phyloP scores from a whole-genome alignment of 2,113 vertebrate genomes.

The Calonectris borealis region DNA sequence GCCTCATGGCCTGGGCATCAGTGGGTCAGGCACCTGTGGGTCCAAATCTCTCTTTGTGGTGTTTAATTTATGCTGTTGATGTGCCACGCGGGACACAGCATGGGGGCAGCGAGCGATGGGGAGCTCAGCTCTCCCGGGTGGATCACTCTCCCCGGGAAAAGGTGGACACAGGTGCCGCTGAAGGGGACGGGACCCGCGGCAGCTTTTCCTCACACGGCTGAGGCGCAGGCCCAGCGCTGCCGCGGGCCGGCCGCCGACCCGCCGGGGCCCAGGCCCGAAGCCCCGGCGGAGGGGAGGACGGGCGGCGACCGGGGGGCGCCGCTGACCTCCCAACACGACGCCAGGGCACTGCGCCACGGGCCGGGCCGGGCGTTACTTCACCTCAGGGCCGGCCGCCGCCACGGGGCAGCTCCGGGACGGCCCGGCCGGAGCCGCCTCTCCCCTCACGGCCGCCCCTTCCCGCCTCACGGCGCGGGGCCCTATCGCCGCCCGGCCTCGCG shows the following conservation, averaged over 20 bases:
- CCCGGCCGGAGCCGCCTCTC: too few species aligned
- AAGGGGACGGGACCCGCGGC: background rate
- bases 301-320: too few species aligned
- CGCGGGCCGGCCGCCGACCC: too few species aligned
- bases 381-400: too few species aligned
- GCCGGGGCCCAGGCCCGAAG: background rate
- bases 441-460: too few species aligned
- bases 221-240: background rate
- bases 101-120: rapidly evolving
- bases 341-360: background rate
- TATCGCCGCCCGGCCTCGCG: too few species aligned
- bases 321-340: background rate
- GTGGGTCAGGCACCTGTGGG: rapidly evolving
- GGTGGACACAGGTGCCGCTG: rapidly evolving
- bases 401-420: too few species aligned
- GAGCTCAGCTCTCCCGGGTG: background rate
- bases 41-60: background rate
- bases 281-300: too few species aligned
- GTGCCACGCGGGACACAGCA: rapidly evolving
- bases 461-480: too few species aligned
- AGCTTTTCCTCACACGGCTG: background rate
- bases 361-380: background rate
- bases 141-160: rapidly evolving
- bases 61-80: background rate
- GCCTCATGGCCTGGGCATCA: rapidly evolving